phyloP scores from a whole-genome alignment of 2,797 vertebrate genomes.

The Myotis pilosus region DNA sequence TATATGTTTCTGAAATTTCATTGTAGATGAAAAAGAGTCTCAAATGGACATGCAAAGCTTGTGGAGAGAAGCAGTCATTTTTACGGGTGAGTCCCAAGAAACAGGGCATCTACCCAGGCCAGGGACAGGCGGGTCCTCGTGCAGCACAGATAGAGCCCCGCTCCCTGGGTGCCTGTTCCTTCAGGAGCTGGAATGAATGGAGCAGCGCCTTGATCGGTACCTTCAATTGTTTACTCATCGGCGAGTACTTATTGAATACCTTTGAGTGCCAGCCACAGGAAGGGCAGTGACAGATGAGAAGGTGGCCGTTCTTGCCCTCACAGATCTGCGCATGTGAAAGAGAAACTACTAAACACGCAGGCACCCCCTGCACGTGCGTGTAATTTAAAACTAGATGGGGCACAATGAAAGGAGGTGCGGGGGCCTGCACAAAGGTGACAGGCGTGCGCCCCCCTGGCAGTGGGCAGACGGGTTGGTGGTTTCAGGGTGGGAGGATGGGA shows the following conservation, averaged over 20 bases:
- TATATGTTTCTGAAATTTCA: conserved; percentile 11
- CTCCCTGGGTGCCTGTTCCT: not conserved
- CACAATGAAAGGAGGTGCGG: not conserved
- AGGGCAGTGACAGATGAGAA: not conserved
- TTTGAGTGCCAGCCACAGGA: not conserved
- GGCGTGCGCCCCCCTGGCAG: not conserved
- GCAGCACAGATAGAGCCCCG: not conserved
- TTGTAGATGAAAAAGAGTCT: conserved; percentile 90
- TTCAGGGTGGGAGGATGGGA: fast-evolving
- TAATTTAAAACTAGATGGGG: not conserved
- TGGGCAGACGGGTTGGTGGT: not conserved
- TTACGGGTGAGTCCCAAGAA: conserved; percentile 84
- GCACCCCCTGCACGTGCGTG: fast-evolving
- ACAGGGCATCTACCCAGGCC: not conserved
- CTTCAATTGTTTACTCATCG: not conserved
- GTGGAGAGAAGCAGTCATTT: conserved; percentile 92
- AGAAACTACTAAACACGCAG: not conserved
- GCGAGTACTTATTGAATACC: not conserved
- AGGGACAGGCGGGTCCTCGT: not conserved
- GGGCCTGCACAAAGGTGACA: not conserved
- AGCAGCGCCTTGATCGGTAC: not conserved
- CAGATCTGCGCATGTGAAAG: not conserved
- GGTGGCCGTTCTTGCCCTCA: not conserved
- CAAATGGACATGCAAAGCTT: conserved; percentile 92
- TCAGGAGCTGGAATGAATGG: not conserved